phyloP scores from a whole-genome alignment of 2,888 invertebrate species.

The Rotaria socialis region DNA sequence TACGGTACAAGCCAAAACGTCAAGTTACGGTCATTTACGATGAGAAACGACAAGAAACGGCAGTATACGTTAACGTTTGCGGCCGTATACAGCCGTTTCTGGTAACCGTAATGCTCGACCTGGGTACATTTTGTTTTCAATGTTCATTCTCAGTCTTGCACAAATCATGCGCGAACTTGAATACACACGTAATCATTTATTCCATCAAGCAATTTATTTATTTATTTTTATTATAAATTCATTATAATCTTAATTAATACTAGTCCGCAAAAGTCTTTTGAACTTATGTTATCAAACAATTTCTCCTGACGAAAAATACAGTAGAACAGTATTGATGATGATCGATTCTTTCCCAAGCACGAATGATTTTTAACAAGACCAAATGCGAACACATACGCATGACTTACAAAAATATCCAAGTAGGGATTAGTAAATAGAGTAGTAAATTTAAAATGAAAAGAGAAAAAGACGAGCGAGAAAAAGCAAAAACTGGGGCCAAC shows the following conservation, averaged over 20 bases:
- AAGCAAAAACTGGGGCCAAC: background rate
- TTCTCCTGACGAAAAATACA: background rate
- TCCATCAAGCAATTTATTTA: too few species aligned
- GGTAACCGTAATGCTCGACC: too few species aligned
- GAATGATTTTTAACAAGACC: background rate
- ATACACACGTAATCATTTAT: too few species aligned
- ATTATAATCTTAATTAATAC: background rate
- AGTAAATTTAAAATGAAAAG: background rate
- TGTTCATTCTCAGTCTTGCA: too few species aligned
- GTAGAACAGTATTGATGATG: background rate
- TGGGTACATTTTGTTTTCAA: too few species aligned
- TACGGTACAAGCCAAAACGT: too few species aligned
- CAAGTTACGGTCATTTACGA: too few species aligned
- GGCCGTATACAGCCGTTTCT: too few species aligned
- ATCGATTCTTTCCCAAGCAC: background rate
- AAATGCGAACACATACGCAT: background rate
- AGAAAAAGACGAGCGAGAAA: background rate
- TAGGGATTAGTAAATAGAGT: background rate
- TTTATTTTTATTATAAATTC: background rate
- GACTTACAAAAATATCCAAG: slow-evolving; percentile 24
- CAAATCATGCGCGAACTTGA: too few species aligned
- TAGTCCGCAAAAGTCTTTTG: background rate
- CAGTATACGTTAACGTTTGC: too few species aligned
- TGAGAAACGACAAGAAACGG: too few species aligned
- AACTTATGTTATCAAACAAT: background rate